Evolutionary conservation across 2,888 invertebrate species (phyloP).

Genomic region (Tuberolachnus salignus): DNA sequence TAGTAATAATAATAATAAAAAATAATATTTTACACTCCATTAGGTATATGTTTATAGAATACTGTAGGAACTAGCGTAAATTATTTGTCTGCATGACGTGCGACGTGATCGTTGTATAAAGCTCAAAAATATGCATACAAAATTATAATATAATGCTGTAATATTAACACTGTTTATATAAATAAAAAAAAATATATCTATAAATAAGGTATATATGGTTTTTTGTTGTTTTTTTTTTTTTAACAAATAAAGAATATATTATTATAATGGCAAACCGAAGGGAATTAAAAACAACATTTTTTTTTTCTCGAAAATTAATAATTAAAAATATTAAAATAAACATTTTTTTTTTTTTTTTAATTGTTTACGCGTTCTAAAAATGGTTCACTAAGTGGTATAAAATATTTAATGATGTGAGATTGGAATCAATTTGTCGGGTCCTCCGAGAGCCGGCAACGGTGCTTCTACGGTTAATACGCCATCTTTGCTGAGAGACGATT

Average conservation of each 20-base stretch:
- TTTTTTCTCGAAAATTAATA: slow-evolving; percentile 20
- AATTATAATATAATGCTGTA: not conserved
- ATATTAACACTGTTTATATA: not conserved
- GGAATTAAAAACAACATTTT: slow-evolving; percentile 27
- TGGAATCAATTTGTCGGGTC: slow-evolving; percentile 82
- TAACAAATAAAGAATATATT: slow-evolving; percentile 3
- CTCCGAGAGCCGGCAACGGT: slow-evolving; percentile 85
- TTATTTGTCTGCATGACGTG: slow-evolving; percentile 17
- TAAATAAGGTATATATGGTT: slow-evolving; percentile 3
- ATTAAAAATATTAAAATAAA: slow-evolving; percentile 36
- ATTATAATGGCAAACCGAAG: slow-evolving; percentile 21
- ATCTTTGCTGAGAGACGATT: slow-evolving; percentile 93
- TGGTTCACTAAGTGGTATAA: slow-evolving; percentile 34
- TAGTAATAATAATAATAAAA: not conserved
- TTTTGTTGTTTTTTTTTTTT: not conserved
- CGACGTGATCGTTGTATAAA: slow-evolving; percentile 14
- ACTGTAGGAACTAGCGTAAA: slow-evolving; percentile 46
- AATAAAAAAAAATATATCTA: not conserved
- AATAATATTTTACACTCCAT: slow-evolving; percentile 4
- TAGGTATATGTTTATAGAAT: slow-evolving; percentile 11
- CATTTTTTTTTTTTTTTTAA: not conserved
- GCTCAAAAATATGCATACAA: slow-evolving; percentile 2
- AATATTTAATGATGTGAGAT: slow-evolving; percentile 70
- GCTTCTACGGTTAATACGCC: slow-evolving; percentile 97
- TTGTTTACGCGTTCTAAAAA: slow-evolving; percentile 40